Conservation (phyloP, 2,113 vertebrate genomes). For the Forbesichthys agassizii region DNA sequence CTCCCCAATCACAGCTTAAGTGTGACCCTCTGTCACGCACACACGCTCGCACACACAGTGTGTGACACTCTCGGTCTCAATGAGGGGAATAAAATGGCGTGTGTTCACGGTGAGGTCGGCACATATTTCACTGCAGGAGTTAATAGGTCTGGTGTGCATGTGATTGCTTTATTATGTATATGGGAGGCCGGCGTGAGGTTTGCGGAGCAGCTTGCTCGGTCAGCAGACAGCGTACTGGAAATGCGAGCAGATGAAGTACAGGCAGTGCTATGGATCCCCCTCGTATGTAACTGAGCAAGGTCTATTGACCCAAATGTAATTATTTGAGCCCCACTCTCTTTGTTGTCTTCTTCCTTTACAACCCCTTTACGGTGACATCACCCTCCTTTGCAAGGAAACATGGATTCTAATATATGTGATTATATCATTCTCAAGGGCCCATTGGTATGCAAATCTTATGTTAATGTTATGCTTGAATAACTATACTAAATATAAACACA, state of each 20-base stretch:
- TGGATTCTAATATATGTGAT: neutral
- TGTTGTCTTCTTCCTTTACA: conserved; percentile 26
- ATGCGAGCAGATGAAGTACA: conserved; percentile 68
- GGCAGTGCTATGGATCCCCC: conserved; percentile 69
- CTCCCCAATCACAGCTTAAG: conserved; percentile 72
- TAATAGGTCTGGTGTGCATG: conserved; percentile 56
- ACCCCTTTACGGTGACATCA: conserved; percentile 37
- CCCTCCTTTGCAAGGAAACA: conserved; percentile 22
- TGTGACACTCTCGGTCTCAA: conserved; percentile 4
- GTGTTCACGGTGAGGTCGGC: conserved; percentile 28
- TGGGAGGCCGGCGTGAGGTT: conserved; percentile 63
- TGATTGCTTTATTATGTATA: conserved; percentile 73
- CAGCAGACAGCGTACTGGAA: conserved; percentile 68
- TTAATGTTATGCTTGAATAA: conserved; percentile 4
- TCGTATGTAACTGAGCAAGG: conserved; percentile 70
- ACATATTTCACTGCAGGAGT: conserved; percentile 53
- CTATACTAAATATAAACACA: neutral
- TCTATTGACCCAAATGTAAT: conserved; percentile 75
- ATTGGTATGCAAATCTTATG: neutral
- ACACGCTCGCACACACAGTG: neutral
- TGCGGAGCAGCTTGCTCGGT: conserved; percentile 70
- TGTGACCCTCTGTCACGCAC: conserved; percentile 61
- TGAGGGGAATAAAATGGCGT: conserved; percentile 47
- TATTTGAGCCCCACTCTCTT: conserved; percentile 51
- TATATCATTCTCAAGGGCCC: neutral